These are phyloP conservation scores for Formica aserva DNA, from an alignment of 2,888 invertebrate genomes.

Conservation along the genomic window DNA sequence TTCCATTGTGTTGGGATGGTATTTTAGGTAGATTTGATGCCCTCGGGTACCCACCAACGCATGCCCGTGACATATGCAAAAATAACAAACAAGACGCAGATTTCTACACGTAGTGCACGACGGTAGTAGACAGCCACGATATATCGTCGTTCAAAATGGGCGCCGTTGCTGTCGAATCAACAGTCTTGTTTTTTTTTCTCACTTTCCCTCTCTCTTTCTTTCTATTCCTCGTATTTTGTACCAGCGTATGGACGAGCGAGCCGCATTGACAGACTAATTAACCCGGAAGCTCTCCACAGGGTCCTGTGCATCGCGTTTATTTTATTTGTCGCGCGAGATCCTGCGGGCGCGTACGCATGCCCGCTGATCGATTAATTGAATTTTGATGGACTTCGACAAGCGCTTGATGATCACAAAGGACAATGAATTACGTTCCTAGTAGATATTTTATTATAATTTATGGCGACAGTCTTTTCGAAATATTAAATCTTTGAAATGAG, in stretches of 20 bases:
- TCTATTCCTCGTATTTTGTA: neutral
- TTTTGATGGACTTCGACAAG: constrained; percentile 38
- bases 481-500: neutral
- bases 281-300: constrained; percentile 48
- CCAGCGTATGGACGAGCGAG: constrained; percentile 3
- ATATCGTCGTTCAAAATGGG: constrained; percentile 31
- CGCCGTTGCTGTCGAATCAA: constrained; percentile 45
- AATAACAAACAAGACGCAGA: constrained; percentile 40
- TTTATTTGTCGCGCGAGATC: constrained; percentile 31
- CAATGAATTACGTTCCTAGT: constrained; percentile 11
- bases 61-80: constrained; percentile 29
- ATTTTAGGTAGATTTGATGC: neutral
- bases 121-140: constrained; percentile 14
- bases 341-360: neutral
- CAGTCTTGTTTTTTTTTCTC: neutral
- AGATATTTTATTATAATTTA: constrained; percentile 23
- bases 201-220: neutral
- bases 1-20: neutral
- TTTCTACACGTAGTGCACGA: constrained; percentile 3
- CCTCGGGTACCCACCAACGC: neutral
- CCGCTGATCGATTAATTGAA: constrained; percentile 57
- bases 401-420: constrained; percentile 35
- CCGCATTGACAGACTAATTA: constrained; percentile 61
- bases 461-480: neutral
- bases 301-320: constrained; percentile 29